Percentiles rank a stretch among this genome's conserved stretches.
Conservation (phyloP, 2,113 vertebrate species). For the Emberiza fucata region DNA sequence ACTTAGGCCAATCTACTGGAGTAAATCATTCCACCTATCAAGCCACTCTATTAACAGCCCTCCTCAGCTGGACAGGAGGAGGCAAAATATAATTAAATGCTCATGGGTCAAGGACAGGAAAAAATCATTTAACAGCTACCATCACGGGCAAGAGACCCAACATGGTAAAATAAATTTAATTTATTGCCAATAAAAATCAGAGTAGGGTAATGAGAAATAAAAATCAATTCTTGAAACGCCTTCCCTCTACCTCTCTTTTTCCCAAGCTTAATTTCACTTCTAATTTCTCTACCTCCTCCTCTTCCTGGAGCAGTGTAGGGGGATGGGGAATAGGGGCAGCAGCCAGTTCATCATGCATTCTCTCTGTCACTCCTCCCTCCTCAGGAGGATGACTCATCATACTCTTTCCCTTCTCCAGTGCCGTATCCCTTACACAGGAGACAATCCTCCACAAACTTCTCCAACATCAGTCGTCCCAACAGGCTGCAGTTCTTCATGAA, state of each 20-base stretch:
- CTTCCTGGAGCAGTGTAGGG: neutral
- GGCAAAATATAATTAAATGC: neutral
- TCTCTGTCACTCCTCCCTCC: neutral
- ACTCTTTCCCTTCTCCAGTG: neutral
- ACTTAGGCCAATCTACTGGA: neutral
- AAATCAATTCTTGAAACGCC: neutral
- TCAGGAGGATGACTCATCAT: neutral
- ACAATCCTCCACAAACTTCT: neutral
- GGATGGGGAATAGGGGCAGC: neutral
- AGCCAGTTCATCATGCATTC: neutral
- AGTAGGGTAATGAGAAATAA: neutral
- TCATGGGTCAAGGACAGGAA: neutral
- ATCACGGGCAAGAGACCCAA: neutral
- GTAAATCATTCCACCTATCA: neutral
- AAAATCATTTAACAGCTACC: neutral
- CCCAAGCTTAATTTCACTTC: neutral
- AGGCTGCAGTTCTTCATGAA: neutral
- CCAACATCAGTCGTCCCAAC: rapidly evolving
- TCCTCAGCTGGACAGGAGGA: neutral
- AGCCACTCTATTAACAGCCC: neutral
- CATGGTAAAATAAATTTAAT: neutral
- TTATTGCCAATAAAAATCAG: neutral
- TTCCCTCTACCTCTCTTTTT: neutral
- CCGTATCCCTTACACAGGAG: neutral
- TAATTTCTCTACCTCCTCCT: neutral